Percentiles rank a stretch among this genome's conserved stretches.
These are phyloP conservation scores for Sitophilus oryzae DNA, from an alignment of 1,140 invertebrate genomes.

Conservation along the genomic window DNA sequence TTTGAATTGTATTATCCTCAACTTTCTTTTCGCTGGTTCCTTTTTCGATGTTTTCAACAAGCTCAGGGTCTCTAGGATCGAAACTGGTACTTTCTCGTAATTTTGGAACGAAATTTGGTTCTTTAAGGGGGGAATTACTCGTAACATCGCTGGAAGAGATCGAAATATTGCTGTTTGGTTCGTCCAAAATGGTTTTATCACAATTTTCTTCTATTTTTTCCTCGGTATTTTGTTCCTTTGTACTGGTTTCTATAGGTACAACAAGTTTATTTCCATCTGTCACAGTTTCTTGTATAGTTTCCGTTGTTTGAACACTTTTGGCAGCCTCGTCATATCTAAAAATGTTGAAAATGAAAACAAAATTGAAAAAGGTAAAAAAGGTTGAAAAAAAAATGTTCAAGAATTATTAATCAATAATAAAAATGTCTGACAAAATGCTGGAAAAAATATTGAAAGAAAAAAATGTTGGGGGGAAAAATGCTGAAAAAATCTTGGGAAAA, in stretches of 20 bases:
- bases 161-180: conserved; percentile 13
- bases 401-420: no score
- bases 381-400: no score
- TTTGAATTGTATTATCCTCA: conserved; percentile 49
- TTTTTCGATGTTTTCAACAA: conserved; percentile 17
- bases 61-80: conserved; percentile 27
- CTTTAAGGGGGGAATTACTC: conserved; percentile 30
- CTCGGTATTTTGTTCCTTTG: conserved; percentile 7
- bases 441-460: no score
- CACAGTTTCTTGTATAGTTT: conserved; percentile 7
- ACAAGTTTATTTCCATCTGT: not conserved
- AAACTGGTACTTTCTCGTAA: conserved; percentile 34
- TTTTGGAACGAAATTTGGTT: conserved; percentile 34
- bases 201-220: conserved; percentile 2
- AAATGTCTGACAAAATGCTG: no score
- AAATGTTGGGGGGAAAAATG: no score
- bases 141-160: conserved; percentile 28
- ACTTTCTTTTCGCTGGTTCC: conserved; percentile 18
- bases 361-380: no score
- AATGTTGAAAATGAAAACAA: not conserved
- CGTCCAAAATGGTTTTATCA: not conserved
- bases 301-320: conserved; percentile 6
- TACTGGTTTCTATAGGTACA: not conserved
- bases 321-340: conserved; percentile 14
- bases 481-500: no score